phyloP scores from a whole-genome alignment of 2,888 invertebrate genomes.

The Acrocera orbiculus region DNA sequence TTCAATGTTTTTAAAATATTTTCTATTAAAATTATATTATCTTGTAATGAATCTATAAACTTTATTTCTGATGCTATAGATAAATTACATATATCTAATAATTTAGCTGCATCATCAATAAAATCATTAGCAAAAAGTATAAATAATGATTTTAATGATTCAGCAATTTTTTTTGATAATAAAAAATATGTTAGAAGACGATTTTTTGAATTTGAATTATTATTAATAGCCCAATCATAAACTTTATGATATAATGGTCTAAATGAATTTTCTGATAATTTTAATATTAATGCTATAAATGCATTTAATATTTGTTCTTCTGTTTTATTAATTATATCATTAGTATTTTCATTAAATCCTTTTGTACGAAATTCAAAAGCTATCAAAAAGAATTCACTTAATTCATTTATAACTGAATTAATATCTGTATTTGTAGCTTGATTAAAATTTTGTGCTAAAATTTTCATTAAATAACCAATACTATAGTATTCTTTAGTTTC shows the following conservation, averaged over 20 bases:
- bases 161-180: slow-evolving; percentile 58
- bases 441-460: slow-evolving; percentile 54
- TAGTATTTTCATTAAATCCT: slow-evolving; percentile 25
- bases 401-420: slow-evolving; percentile 42
- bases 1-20: slow-evolving; percentile 58
- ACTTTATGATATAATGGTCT: slow-evolving; percentile 73
- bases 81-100: slow-evolving; percentile 56
- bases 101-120: slow-evolving; percentile 57
- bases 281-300: slow-evolving; percentile 62
- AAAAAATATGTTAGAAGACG: slow-evolving; percentile 61
- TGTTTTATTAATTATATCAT: slow-evolving; percentile 37
- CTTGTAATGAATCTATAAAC: slow-evolving; percentile 35
- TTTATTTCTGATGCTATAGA: slow-evolving; percentile 30
- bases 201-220: slow-evolving; percentile 37
- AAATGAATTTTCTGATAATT: slow-evolving; percentile 77
- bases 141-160: slow-evolving; percentile 70
- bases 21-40: slow-evolving; percentile 44
- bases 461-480: slow-evolving; percentile 53
- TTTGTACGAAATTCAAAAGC: slow-evolving; percentile 50
- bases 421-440: slow-evolving; percentile 46
- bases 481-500: slow-evolving; percentile 41
- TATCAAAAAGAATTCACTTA: slow-evolving; percentile 57
- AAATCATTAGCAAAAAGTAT: slow-evolving; percentile 79
- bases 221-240: slow-evolving; percentile 65
- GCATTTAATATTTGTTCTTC: slow-evolving; percentile 62